These are phyloP conservation scores for Irena cyanogastra DNA, from an alignment of 2,113 vertebrate genomes.

Conservation along the genomic window DNA sequence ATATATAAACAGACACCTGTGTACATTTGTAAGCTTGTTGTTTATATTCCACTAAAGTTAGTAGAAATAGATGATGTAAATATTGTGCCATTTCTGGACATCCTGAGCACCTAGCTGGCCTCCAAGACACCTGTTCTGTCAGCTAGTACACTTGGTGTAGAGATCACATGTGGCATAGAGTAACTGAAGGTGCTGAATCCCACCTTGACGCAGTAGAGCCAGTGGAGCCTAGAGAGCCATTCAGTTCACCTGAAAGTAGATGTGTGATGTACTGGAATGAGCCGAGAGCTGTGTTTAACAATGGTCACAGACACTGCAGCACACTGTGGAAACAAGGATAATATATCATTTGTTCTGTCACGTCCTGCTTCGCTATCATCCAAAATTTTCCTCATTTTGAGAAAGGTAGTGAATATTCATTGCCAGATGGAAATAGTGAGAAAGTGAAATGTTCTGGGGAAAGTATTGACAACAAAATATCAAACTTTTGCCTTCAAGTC, in stretches of 20 bases:
- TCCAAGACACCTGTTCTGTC: neutral
- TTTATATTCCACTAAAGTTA: neutral
- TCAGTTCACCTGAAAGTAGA: neutral
- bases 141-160: neutral
- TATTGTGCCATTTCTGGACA: neutral
- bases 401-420: neutral
- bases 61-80: neutral
- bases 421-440: neutral
- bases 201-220: neutral
- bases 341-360: neutral
- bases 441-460: neutral
- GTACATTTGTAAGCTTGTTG: neutral
- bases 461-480: neutral
- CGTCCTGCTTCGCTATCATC: neutral
- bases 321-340: neutral
- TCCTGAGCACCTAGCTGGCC: neutral
- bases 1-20: neutral
- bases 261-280: neutral
- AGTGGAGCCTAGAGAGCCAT: neutral
- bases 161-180: neutral
- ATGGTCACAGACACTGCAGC: neutral
- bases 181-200: neutral
- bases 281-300: neutral
- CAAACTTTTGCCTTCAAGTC: neutral
- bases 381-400: neutral